A percentile compares a stretch with the other conserved stretches of the same genome.
Evolutionary conservation across 1,140 invertebrate genomes (phyloP).

Genomic region (Ylistrum balloti): DNA sequence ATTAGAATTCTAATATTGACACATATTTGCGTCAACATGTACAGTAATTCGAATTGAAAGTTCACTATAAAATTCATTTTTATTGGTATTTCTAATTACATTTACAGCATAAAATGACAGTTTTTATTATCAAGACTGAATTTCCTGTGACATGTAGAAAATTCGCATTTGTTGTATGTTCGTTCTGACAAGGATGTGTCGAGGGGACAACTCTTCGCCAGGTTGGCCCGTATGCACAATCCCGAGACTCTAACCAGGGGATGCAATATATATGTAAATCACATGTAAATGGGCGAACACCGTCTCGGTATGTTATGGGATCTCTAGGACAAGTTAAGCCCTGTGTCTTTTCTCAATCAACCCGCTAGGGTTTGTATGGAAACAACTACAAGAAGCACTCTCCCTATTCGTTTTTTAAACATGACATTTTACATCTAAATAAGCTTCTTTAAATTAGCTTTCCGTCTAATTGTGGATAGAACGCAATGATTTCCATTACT

Average conservation of each 20-base stretch:
- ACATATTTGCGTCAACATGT: background rate
- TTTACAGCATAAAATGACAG: background rate
- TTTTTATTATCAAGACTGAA: background rate
- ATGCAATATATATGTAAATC: conserved; percentile 29
- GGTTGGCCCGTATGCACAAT: background rate
- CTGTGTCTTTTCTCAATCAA: background rate
- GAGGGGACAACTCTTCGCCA: background rate
- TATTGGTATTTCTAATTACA: background rate
- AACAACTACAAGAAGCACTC: background rate
- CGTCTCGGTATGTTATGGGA: background rate
- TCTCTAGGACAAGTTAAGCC: background rate
- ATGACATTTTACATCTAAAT: conserved; percentile 7
- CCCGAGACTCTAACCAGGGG: background rate
- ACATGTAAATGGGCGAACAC: background rate
- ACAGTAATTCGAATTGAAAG: background rate
- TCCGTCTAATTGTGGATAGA: background rate
- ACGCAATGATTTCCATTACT: background rate
- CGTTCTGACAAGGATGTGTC: background rate
- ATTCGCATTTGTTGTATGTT: background rate
- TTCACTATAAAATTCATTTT: background rate
- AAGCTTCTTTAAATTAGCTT: conserved; percentile 24
- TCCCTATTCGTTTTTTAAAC: background rate
- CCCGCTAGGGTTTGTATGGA: background rate
- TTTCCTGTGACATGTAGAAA: background rate
- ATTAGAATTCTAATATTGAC: background rate